A percentile compares a stretch with the other conserved stretches of the same genome.
These are phyloP conservation scores for Aphelocoma coerulescens DNA, from an alignment of 2,113 vertebrate species.

Conservation along the genomic window DNA sequence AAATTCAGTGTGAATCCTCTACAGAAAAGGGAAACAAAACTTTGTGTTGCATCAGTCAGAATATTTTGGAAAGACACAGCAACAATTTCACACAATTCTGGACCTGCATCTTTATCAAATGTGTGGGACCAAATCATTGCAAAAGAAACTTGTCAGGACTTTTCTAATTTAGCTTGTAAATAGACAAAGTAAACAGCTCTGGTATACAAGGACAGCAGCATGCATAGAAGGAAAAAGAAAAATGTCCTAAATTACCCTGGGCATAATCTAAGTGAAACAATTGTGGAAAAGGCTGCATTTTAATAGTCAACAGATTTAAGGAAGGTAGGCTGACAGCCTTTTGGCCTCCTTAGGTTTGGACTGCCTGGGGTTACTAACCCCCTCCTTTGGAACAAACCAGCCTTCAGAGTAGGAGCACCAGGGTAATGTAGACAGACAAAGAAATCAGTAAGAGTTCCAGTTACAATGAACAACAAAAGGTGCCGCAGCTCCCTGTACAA, in stretches of 20 bases:
- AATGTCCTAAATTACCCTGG: neutral
- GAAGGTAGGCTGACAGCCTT: neutral
- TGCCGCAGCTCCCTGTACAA: neutral
- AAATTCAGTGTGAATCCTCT: neutral
- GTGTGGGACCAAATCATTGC: fast-evolving
- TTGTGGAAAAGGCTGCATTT: neutral
- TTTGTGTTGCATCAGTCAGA: neutral
- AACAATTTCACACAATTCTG: neutral
- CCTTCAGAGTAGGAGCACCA: neutral
- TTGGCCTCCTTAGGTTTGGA: neutral
- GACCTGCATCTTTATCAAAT: neutral
- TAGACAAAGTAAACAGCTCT: neutral
- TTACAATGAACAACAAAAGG: neutral
- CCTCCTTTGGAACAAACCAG: neutral
- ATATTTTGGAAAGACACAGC: neutral
- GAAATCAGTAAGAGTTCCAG: neutral
- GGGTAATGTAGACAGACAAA: neutral
- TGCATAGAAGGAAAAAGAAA: neutral
- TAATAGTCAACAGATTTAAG: neutral
- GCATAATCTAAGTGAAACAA: neutral
- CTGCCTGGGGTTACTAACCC: neutral
- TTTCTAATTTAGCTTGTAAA: neutral
- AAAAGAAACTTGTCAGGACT: neutral
- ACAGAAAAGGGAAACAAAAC: neutral
- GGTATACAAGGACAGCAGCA: neutral